Conservation (phyloP, 92 coral and sea anemone species). For the Porites rus region DNA sequence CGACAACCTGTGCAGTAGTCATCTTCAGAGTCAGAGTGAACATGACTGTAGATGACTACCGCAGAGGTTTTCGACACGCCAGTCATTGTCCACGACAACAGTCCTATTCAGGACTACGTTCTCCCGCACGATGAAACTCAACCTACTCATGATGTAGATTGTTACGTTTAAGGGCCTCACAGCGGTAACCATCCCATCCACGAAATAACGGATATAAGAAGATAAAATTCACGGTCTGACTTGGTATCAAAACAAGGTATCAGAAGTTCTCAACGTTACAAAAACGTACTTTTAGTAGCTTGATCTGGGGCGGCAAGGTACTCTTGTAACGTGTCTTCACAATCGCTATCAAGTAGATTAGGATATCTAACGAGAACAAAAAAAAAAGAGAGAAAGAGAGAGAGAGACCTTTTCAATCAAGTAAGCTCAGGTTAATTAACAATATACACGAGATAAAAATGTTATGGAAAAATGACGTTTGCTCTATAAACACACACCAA, state of each 20-base stretch:
- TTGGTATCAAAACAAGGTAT: neutral
- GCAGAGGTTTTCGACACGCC: no score
- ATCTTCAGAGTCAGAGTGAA: no score
- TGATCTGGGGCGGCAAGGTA: slow-evolving; percentile 87
- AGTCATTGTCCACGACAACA: no score
- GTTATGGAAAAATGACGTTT: no score
- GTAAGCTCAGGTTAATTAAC: neutral
- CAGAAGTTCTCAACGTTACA: neutral
- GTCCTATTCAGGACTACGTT: no score
- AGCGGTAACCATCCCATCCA: no score
- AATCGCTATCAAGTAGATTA: slow-evolving; percentile 57
- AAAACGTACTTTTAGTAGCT: slow-evolving; percentile 70
- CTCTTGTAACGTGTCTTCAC: slow-evolving; percentile 61
- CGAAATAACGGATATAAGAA: no score
- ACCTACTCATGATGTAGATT: no score
- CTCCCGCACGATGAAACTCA: no score
- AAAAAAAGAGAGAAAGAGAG: neutral
- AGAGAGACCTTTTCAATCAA: neutral
- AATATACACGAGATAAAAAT: neutral
- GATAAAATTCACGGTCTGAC: neutral
- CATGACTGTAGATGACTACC: no score
- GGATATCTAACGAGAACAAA: slow-evolving; percentile 75
- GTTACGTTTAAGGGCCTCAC: no score
- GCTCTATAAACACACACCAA: neutral
- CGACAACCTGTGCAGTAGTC: no score